A percentile compares a stretch with the other conserved stretches of the same genome.
These are phyloP conservation scores for Nasonia oneida DNA, from an alignment of 2,888 invertebrate genomes.

Conservation along the genomic window DNA sequence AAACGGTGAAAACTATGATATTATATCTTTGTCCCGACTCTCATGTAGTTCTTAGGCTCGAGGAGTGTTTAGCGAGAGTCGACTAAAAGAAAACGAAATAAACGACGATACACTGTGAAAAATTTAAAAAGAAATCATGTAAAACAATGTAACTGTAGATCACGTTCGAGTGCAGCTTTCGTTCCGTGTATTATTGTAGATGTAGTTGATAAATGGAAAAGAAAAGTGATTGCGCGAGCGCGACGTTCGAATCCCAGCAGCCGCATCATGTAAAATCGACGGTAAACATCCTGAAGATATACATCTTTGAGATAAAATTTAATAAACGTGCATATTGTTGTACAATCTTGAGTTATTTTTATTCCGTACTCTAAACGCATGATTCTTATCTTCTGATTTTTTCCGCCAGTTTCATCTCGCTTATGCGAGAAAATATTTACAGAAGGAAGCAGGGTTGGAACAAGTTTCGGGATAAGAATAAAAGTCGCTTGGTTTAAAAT, in stretches of 20 bases:
- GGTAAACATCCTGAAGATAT: conserved; percentile 71
- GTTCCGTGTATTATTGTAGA: conserved; percentile 43
- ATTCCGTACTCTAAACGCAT: background rate
- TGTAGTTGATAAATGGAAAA: conserved; percentile 48
- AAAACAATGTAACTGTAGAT: conserved; percentile 47
- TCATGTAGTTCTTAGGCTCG: conserved; percentile 45
- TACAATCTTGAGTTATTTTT: conserved; percentile 65
- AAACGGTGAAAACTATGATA: conserved; percentile 21
- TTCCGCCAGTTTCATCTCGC: background rate
- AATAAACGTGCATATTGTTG: conserved; percentile 78
- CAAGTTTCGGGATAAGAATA: background rate
- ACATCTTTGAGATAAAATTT: conserved; percentile 74
- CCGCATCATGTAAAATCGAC: conserved; percentile 61
- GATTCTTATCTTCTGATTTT: background rate
- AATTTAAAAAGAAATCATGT: conserved; percentile 40
- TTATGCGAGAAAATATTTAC: background rate
- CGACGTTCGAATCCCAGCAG: conserved; percentile 61
- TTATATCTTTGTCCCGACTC: conserved; percentile 9
- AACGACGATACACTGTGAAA: conserved; percentile 37
- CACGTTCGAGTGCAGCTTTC: conserved; percentile 49
- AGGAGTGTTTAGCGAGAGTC: conserved; percentile 32
- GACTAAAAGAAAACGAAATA: conserved; percentile 38
- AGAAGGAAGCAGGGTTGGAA: background rate
- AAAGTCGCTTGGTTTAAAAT: conserved; percentile 68
- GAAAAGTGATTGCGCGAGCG: conserved; percentile 19